Evolutionary conservation across 1,140 invertebrate species (phyloP).

Genomic region (Philaenus spumarius): DNA sequence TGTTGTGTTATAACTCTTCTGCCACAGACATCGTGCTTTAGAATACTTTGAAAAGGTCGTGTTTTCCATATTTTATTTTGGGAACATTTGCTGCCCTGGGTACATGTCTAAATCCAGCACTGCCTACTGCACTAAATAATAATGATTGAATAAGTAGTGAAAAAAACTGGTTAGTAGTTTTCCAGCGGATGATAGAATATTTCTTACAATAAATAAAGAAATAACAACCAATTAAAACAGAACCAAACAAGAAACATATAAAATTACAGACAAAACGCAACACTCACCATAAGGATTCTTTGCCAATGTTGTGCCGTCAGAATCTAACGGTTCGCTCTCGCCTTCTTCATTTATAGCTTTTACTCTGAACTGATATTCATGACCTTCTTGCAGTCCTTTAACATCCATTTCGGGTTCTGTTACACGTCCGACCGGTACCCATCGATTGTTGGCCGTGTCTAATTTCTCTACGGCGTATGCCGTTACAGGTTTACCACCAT

Average conservation of each 20-base stretch:
- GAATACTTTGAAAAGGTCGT: no score
- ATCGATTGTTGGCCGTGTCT: conserved; percentile 87
- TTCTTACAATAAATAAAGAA: neutral
- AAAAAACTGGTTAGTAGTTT: neutral
- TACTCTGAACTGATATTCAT: conserved; percentile 95
- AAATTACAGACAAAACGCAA: conserved; percentile 6
- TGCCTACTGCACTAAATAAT: no score
- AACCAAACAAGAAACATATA: neutral
- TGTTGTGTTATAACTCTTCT: no score
- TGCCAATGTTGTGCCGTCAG: conserved; percentile 73
- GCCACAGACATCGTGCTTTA: no score
- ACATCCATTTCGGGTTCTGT: conserved; percentile 81
- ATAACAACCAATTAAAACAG: neutral
- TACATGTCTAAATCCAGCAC: no score
- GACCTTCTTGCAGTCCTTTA: conserved; percentile 85
- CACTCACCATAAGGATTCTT: conserved; percentile 88
- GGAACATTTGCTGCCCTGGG: no score
- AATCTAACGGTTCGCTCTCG: conserved; percentile 90
- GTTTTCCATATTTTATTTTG: no score
- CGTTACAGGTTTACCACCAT: conserved; percentile 93
- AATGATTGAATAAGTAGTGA: no score
- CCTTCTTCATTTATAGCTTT: conserved; percentile 98
- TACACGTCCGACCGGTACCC: conserved; percentile 85
- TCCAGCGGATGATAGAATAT: neutral
- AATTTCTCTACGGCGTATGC: conserved; percentile 97